Evolutionary conservation across 1,140 invertebrate genomes (phyloP).

Genomic region (Hypothenemus hampei): DNA sequence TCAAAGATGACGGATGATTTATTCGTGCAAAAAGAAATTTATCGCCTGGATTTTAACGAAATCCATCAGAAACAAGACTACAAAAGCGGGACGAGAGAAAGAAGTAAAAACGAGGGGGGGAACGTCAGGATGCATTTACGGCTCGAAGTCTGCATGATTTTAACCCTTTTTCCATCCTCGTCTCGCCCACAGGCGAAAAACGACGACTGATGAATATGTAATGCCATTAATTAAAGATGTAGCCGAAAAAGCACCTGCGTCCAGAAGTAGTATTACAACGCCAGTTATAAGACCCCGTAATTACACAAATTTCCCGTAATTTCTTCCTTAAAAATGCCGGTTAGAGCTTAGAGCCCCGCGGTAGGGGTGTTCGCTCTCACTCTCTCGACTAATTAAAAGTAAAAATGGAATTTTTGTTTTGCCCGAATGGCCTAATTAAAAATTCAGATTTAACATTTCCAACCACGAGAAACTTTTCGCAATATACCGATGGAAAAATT

Average conservation of each 20-base stretch:
- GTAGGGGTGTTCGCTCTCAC: conserved; percentile 19
- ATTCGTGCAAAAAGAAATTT: too few species aligned
- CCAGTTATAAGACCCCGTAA: conserved; percentile 36
- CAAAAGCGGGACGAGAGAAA: too few species aligned
- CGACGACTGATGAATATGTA: conserved; percentile 44
- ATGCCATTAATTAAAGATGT: conserved; percentile 47
- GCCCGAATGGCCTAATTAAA: conserved; percentile 44
- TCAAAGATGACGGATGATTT: too few species aligned
- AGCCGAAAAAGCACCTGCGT: conserved; percentile 41
- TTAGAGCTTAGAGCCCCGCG: conserved; percentile 5
- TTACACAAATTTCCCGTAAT: conserved; percentile 45
- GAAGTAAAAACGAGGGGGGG: conserved; percentile 10
- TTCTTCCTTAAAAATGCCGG: conserved; percentile 33
- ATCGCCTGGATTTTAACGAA: too few species aligned
- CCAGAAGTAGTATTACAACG: conserved; percentile 42
- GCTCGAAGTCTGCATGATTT: conserved; percentile 7
- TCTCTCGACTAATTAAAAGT: conserved; percentile 43
- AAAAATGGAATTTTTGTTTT: conserved; percentile 46
- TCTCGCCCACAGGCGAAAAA: not conserved
- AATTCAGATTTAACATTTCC: conserved; percentile 40
- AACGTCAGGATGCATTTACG: conserved; percentile 20
- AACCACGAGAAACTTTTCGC: conserved; percentile 29
- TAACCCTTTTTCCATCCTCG: conserved; percentile 24
- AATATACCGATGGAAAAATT: conserved; percentile 29
- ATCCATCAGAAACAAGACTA: too few species aligned